These are phyloP conservation scores for Chelmon rostratus DNA, from an alignment of 2,797 vertebrate genomes.

Conservation along the genomic window DNA sequence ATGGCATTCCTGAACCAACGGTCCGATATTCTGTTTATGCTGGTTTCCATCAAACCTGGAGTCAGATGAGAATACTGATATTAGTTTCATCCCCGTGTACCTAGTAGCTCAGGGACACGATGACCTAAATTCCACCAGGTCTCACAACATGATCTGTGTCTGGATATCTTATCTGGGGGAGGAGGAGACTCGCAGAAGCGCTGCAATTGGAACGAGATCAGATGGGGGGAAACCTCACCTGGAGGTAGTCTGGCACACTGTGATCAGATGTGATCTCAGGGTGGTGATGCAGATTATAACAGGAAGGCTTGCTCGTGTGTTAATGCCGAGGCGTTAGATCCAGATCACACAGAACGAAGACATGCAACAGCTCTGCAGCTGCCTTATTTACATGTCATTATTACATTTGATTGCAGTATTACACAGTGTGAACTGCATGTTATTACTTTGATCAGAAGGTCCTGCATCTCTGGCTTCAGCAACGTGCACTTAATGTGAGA, in stretches of 20 bases:
- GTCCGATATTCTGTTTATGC: constrained; percentile 4
- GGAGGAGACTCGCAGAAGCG: background rate
- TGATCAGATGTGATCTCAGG: background rate
- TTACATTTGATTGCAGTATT: no score
- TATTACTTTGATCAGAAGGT: background rate
- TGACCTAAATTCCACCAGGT: constrained; percentile 39
- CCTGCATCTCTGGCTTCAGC: background rate
- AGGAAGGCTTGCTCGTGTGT: background rate
- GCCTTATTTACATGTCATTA: constrained; percentile 3
- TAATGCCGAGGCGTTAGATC: background rate
- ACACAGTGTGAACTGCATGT: no score
- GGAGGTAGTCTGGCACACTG: background rate
- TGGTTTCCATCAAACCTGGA: constrained; percentile 8
- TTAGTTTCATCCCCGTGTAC: background rate
- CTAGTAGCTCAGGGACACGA: constrained; percentile 6
- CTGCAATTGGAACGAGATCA: background rate
- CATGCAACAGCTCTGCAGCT: background rate
- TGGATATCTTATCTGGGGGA: constrained; percentile 17
- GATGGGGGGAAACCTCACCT: background rate
- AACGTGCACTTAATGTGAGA: background rate
- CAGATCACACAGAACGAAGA: background rate
- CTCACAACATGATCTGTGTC: constrained; percentile 15
- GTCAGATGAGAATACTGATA: constrained; percentile 5
- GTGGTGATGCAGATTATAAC: background rate
- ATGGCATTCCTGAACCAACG: constrained; percentile 19